A percentile compares a stretch with the other conserved stretches of the same genome.
phyloP scores from a whole-genome alignment of 2,797 vertebrate genomes.

The Pseudopleuronectes americanus region DNA sequence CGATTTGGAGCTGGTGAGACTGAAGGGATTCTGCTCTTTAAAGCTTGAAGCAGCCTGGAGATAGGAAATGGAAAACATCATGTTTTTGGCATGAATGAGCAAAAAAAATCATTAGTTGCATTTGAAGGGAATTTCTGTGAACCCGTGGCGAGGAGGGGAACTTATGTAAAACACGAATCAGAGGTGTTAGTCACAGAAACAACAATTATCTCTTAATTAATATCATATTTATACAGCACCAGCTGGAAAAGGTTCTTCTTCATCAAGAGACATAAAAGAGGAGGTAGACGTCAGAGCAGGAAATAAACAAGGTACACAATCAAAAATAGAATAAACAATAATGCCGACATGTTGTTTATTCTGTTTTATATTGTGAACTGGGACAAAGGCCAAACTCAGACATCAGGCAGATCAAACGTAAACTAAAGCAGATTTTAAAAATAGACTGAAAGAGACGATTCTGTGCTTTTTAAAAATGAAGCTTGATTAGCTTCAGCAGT shows the following conservation, averaged over 20 bases:
- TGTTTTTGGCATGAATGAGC: conserved; percentile 43
- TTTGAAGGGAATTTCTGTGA: conserved; percentile 53
- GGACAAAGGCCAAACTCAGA: not conserved
- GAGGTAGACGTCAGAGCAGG: conserved; percentile 5
- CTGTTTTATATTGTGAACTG: not conserved
- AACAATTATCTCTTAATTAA: conserved; percentile 20
- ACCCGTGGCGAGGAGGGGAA: not conserved
- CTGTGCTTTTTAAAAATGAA: not conserved
- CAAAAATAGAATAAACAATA: not conserved
- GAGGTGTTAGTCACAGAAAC: not conserved
- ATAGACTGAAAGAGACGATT: conserved; percentile 2
- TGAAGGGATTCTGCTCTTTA: conserved; percentile 42
- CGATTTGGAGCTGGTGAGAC: conserved; percentile 41
- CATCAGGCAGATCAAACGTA: conserved; percentile 15
- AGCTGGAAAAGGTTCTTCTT: not conserved
- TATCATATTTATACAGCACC: conserved; percentile 12
- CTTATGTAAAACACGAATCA: not conserved
- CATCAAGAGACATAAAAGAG: conserved; percentile 1
- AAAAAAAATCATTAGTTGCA: conserved; percentile 52
- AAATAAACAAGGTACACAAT: not conserved
- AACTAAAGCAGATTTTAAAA: not conserved
- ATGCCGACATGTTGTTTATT: too few relatives aligned
- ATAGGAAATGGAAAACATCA: conserved; percentile 51
- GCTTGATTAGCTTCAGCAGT: conserved; percentile 1
- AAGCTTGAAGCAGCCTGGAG: conserved; percentile 37